A percentile compares a stretch with the other conserved stretches of the same genome.
Evolutionary conservation across 2,113 vertebrate species (phyloP).

Genomic region (Xyliphius kryptos): DNA sequence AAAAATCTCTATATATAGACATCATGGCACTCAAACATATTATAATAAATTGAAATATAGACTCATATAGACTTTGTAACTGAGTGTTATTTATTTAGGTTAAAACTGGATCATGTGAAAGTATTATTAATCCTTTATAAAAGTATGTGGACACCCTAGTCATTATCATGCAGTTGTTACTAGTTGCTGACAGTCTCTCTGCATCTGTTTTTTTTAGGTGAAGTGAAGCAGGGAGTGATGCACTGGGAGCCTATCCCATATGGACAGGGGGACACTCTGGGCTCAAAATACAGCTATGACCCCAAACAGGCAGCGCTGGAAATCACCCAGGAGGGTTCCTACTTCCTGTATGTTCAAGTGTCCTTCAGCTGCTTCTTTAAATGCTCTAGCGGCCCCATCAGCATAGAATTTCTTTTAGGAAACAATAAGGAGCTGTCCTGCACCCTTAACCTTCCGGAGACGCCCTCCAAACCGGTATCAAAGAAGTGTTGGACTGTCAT

Average conservation of each 20-base stretch:
- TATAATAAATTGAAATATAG: no score
- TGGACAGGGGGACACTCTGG: background rate
- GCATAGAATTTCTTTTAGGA: background rate
- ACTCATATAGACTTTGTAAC: no score
- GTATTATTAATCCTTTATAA: no score
- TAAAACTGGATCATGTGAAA: no score
- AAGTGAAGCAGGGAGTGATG: slow-evolving; percentile 36
- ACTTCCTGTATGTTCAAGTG: slow-evolving; percentile 57
- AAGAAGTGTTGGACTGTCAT: slow-evolving; percentile 53
- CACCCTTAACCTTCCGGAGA: slow-evolving; percentile 24
- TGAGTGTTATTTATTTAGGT: no score
- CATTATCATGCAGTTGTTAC: no score
- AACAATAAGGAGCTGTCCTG: slow-evolving; percentile 37
- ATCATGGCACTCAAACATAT: no score
- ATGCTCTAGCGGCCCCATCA: background rate
- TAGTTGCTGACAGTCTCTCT: background rate
- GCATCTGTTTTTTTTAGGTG: slow-evolving; percentile 35
- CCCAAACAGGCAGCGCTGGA: accelerated
- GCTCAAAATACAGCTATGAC: slow-evolving; percentile 39
- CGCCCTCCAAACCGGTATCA: accelerated
- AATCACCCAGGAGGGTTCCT: slow-evolving; percentile 34
- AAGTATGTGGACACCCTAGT: background rate
- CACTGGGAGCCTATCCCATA: accelerated
- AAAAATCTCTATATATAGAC: no score
- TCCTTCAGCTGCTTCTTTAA: slow-evolving; percentile 9